Evolutionary conservation across 1,140 invertebrate species (phyloP).

Genomic region (Drosophila punjabiensis): DNA sequence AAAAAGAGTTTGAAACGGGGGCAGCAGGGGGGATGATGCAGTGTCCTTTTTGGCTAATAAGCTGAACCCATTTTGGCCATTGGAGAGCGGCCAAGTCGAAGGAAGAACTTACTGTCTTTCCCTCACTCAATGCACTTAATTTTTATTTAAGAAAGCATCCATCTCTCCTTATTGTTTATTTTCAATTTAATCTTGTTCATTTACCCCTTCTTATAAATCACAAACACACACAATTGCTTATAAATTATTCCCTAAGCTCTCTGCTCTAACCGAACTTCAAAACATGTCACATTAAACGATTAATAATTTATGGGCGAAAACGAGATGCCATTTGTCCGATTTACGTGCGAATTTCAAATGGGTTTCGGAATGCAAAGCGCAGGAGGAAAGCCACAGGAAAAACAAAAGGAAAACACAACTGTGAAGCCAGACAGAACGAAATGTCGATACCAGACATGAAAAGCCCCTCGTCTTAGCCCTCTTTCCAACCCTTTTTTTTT

Average conservation of each 20-base stretch:
- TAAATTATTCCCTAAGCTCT: slow-evolving; percentile 17
- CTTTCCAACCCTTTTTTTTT: neutral
- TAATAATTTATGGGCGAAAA: slow-evolving; percentile 14
- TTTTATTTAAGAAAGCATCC: neutral
- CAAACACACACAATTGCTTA: neutral
- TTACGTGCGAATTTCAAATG: slow-evolving; percentile 13
- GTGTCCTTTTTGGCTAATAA: slow-evolving; percentile 7
- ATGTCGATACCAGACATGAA: slow-evolving; percentile 35
- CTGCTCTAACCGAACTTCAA: slow-evolving; percentile 14
- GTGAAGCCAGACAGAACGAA: slow-evolving; percentile 9
- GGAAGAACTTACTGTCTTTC: too few species aligned
- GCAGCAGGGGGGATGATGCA: neutral
- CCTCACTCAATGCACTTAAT: neutral
- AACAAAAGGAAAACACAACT: neutral
- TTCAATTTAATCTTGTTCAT: neutral
- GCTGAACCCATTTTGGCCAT: neutral
- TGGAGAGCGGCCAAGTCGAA: neutral
- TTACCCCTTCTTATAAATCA: slow-evolving; percentile 8
- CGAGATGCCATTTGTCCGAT: slow-evolving; percentile 19
- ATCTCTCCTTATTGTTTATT: neutral
- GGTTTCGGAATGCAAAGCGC: neutral
- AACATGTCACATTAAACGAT: slow-evolving; percentile 12
- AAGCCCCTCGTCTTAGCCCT: neutral
- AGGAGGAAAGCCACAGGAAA: neutral
- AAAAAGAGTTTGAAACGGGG: too few species aligned